phyloP scores from a whole-genome alignment of 1,140 invertebrate species.

The Globodera rostochiensis region DNA sequence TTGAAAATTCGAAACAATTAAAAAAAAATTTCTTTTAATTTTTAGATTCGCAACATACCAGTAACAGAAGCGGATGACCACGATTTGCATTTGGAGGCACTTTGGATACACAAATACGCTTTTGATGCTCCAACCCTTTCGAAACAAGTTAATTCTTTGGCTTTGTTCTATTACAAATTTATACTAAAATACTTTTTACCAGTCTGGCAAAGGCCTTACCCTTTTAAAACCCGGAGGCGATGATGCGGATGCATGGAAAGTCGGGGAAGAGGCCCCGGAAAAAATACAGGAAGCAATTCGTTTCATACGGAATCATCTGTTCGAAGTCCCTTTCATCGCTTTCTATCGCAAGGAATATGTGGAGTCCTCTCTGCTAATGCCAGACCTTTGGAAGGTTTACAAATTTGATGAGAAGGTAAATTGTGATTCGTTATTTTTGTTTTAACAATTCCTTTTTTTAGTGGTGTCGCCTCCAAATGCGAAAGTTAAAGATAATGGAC shows the following conservation, averaged over 20 bases:
- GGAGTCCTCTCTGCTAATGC: conserved; percentile 87
- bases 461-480: conserved; percentile 47
- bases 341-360: conserved; percentile 98
- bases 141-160: conserved; percentile 32
- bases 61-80: conserved; percentile 76
- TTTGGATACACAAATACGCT: conserved; percentile 94
- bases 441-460: conserved; percentile 64
- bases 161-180: background rate
- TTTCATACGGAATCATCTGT: conserved; percentile 82
- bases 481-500: conserved; percentile 34
- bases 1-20: background rate
- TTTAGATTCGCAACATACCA: conserved; percentile 84
- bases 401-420: conserved; percentile 68
- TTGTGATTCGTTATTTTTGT: conserved; percentile 58
- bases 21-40: conserved; percentile 60
- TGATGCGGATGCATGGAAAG: conserved; percentile 19
- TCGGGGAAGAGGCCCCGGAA: conserved; percentile 37
- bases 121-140: conserved; percentile 71
- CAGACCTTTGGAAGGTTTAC: conserved; percentile 95
- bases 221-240: conserved; percentile 20
- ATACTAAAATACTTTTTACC: background rate
- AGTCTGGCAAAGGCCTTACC: conserved; percentile 32
- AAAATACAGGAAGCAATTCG: conserved; percentile 92
- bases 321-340: conserved; percentile 89
- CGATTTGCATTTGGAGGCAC: conserved; percentile 90